Percentiles rank a stretch among this genome's conserved stretches.
phyloP scores from a whole-genome alignment of 2,797 vertebrate genomes.

The Esox lucius region DNA sequence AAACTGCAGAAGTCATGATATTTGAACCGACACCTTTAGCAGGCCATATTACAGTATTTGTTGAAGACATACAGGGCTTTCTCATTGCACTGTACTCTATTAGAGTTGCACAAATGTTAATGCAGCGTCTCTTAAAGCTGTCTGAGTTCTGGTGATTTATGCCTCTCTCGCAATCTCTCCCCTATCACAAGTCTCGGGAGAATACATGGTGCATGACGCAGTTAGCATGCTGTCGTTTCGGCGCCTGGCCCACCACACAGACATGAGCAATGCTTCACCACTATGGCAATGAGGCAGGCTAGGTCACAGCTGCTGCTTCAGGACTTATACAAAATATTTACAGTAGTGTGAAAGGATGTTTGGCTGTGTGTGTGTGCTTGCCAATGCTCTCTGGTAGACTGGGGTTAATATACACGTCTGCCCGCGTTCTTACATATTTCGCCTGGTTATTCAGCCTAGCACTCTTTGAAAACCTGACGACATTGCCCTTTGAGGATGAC shows the following conservation, averaged over 20 bases:
- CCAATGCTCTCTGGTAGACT: not conserved
- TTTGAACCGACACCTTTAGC: not conserved
- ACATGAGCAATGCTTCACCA: constrained; percentile 41
- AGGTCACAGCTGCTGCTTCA: not conserved
- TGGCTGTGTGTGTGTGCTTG: not conserved
- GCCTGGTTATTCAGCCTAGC: not conserved
- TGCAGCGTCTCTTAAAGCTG: not conserved
- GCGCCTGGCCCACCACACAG: constrained; percentile 24
- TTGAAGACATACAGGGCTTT: not conserved
- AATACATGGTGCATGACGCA: constrained; percentile 3
- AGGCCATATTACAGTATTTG: not conserved
- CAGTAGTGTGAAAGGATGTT: not conserved
- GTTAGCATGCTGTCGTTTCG: not conserved
- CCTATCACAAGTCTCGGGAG: not conserved
- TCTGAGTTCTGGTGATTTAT: not conserved
- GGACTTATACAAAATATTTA: not conserved
- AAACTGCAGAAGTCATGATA: not conserved
- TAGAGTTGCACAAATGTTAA: no score
- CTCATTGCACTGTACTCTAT: not conserved
- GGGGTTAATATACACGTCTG: not conserved
- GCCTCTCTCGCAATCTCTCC: not conserved
- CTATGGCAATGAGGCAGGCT: constrained; percentile 12
- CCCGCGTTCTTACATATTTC: not conserved
- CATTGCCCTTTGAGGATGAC: constrained; percentile 44
- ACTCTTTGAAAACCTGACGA: constrained; percentile 29